Conservation (phyloP, 2,113 vertebrate genomes). For the Anhinga rufa region DNA sequence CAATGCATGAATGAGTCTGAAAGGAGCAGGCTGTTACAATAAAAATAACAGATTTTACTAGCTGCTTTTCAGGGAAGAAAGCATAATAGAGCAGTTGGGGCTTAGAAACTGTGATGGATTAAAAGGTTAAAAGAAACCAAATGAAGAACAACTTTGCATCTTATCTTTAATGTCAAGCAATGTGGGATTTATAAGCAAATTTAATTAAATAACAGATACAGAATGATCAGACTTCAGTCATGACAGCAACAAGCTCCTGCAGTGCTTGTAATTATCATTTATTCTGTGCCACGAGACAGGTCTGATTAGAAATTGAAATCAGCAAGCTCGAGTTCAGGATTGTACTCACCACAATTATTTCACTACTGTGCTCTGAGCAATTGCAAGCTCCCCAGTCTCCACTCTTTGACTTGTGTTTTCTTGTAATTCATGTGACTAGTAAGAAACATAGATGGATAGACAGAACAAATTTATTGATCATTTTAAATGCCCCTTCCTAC, state of each 20-base stretch:
- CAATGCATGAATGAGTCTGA: neutral
- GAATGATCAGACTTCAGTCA: neutral
- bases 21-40: neutral
- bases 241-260: neutral
- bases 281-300: neutral
- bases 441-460: neutral
- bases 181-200: neutral
- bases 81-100: neutral
- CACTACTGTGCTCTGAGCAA: neutral
- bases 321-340: neutral
- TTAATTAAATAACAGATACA: neutral
- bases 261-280: neutral
- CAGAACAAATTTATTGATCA: neutral
- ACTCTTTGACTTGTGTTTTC: neutral
- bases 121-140: neutral
- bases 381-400: neutral
- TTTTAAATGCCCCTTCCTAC: neutral
- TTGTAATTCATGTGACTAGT: neutral
- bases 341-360: neutral
- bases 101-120: neutral
- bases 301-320: neutral
- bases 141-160: neutral
- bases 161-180: neutral
- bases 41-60: neutral
- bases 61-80: neutral